These are phyloP conservation scores for Astropecten irregularis DNA, from an alignment of 53 echinoderm and acorn worm species.

Conservation along the genomic window DNA sequence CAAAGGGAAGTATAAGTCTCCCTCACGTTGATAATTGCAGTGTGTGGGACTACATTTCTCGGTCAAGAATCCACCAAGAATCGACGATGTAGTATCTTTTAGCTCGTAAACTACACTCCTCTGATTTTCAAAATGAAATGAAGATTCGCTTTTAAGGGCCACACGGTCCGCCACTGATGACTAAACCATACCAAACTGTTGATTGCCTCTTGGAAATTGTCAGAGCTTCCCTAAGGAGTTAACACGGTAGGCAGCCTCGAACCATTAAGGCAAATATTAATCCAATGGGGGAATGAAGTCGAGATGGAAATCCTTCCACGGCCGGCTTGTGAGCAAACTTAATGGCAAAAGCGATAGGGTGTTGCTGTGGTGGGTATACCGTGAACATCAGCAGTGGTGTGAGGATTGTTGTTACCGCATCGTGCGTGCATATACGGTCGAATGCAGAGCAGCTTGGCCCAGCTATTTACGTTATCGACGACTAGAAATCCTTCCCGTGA, in stretches of 20 bases:
- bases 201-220: not conserved
- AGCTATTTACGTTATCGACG: too few relatives aligned
- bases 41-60: not conserved
- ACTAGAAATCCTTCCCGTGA: too few relatives aligned
- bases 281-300: not conserved
- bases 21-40: not conserved
- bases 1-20: not conserved
- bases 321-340: too few relatives aligned
- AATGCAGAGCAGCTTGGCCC: not conserved
- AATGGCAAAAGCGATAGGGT: too few relatives aligned
- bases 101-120: not conserved
- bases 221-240: not conserved
- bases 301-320: not conserved
- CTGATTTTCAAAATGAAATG: not conserved
- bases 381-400: not conserved
- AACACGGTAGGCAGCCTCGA: not conserved
- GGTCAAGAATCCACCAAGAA: too few relatives aligned
- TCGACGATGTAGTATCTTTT: not conserved
- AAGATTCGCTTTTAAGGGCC: not conserved
- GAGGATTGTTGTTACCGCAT: not conserved
- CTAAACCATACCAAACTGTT: slow-evolving; percentile 10
- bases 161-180: not conserved
- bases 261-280: not conserved
- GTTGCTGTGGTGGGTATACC: too few relatives aligned
- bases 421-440: not conserved